Percentiles rank a stretch among this genome's conserved stretches.
These are phyloP conservation scores for Drosophila sordidula DNA, from an alignment of 2,888 invertebrate species.

Conservation along the genomic window DNA sequence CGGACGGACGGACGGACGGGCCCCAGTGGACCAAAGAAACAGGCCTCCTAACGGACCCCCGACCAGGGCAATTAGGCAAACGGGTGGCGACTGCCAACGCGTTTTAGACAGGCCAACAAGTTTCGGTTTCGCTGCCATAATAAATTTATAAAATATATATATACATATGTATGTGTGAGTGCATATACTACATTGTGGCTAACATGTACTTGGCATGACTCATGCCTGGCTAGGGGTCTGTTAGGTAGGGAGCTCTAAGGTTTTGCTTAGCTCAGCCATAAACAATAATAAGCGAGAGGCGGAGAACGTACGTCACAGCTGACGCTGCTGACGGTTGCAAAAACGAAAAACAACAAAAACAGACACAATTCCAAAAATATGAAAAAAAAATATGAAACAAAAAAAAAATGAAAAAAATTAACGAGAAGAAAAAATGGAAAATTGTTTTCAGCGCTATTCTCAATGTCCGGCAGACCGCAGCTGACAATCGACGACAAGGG, in stretches of 20 bases:
- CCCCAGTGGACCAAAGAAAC: background rate
- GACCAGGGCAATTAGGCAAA: slow-evolving; percentile 35
- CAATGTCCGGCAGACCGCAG: slow-evolving; percentile 41
- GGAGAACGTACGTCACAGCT: slow-evolving; percentile 16
- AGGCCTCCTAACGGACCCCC: slow-evolving; percentile 15
- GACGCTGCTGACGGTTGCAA: slow-evolving; percentile 24
- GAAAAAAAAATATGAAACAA: slow-evolving; percentile 5
- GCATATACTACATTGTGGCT: no score
- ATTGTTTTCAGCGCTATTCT: slow-evolving; percentile 5
- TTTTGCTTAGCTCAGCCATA: slow-evolving; percentile 17
- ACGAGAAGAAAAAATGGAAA: slow-evolving; percentile 1
- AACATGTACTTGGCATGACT: slow-evolving; percentile 15
- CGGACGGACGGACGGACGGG: slow-evolving; percentile 3
- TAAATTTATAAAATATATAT: background rate
- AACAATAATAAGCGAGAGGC: slow-evolving; percentile 21
- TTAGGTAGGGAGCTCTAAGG: background rate
- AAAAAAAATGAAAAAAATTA: background rate
- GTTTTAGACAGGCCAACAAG: slow-evolving; percentile 26
- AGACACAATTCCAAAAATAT: slow-evolving; percentile 2
- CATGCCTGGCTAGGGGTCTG: slow-evolving; percentile 1
- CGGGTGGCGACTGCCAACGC: slow-evolving; percentile 32
- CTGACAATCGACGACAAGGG: slow-evolving; percentile 52
- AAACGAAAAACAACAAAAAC: background rate
- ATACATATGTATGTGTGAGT: background rate
- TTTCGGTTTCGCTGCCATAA: slow-evolving; percentile 13